Evolutionary conservation across 2,888 invertebrate species (phyloP).

Genomic region (Polyploca ridens): DNA sequence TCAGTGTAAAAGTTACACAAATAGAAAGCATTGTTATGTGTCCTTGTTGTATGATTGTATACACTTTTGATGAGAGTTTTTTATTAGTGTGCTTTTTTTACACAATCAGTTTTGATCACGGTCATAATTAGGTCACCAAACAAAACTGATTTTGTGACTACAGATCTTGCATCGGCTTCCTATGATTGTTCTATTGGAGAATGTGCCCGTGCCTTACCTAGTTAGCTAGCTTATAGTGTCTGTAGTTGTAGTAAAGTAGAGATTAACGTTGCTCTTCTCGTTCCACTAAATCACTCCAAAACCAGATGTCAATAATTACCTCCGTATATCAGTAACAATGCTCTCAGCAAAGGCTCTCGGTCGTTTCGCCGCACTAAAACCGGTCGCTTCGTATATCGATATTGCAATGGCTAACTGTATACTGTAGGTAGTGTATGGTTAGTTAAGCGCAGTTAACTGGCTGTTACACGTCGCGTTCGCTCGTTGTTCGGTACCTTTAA

Average conservation of each 20-base stretch:
- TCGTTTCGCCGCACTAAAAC: conserved; percentile 30
- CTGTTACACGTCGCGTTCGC: conserved; percentile 15
- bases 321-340: neutral
- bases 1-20: neutral
- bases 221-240: neutral
- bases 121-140: neutral
- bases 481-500: conserved; percentile 12
- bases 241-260: neutral
- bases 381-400: conserved; percentile 33
- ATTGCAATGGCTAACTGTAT: conserved; percentile 22
- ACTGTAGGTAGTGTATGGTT: conserved; percentile 11
- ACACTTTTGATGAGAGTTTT: neutral
- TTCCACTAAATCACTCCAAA: neutral
- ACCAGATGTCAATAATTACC: neutral
- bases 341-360: conserved; percentile 20
- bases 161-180: too few species aligned
- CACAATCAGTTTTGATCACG: neutral
- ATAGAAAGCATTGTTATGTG: neutral
- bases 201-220: too few species aligned
- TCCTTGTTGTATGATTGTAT: neutral
- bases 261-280: neutral
- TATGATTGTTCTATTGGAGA: too few species aligned
- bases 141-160: too few species aligned
- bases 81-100: neutral
- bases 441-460: conserved; percentile 17